Conservation (phyloP, 2,797 vertebrate genomes). For the Macrochelys suwanniensis region DNA sequence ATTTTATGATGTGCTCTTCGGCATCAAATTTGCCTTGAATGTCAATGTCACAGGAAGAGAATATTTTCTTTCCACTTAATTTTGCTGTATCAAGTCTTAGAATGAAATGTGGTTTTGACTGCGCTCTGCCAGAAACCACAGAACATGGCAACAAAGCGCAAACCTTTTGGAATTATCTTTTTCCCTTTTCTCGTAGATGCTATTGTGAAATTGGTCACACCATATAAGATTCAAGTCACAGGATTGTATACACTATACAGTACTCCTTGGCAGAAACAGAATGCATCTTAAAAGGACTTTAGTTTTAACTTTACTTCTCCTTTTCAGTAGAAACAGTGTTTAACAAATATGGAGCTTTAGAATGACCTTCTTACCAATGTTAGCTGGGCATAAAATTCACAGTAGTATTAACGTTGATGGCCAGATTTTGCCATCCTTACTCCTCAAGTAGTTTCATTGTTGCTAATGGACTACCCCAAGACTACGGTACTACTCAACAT, state of each 20-base stretch:
- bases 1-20: neutral
- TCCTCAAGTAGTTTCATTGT: neutral
- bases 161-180: neutral
- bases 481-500: neutral
- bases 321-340: neutral
- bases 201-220: neutral
- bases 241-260: neutral
- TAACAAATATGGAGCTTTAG: conserved; percentile 8
- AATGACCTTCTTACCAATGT: neutral
- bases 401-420: neutral
- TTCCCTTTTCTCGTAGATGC: neutral
- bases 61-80: neutral
- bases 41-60: neutral
- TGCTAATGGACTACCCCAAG: conserved; percentile 1
- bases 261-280: neutral
- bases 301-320: neutral
- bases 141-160: neutral
- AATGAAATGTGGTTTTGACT: neutral
- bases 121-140: neutral
- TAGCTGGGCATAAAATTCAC: neutral
- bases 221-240: neutral
- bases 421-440: neutral
- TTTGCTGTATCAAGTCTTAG: neutral
- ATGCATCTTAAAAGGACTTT: neutral
- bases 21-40: neutral